Evolutionary conservation across 2,113 vertebrate species (phyloP).

Genomic region (Gallinago media): DNA sequence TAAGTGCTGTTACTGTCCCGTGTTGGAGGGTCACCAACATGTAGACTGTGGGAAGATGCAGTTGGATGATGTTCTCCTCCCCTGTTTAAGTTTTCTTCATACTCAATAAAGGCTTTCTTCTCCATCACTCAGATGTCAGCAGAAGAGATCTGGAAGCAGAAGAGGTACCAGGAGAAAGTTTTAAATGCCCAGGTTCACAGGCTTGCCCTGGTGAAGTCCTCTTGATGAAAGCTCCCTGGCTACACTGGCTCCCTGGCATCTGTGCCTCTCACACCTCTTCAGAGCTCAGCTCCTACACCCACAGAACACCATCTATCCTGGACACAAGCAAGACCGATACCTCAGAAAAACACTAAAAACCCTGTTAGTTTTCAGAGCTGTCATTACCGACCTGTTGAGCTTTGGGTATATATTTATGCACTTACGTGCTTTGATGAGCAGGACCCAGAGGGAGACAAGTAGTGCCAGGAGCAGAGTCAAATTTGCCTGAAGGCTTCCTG

Average conservation of each 20-base stretch:
- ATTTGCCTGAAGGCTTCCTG: background rate
- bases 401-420: background rate
- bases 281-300: background rate
- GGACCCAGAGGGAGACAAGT: background rate
- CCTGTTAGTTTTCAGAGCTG: background rate
- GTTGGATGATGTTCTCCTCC: background rate
- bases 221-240: background rate
- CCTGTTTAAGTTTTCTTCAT: background rate
- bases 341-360: background rate
- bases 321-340: background rate
- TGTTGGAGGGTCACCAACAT: background rate
- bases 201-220: background rate
- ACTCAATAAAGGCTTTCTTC: background rate
- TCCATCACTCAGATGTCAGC: background rate
- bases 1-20: background rate
- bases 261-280: background rate
- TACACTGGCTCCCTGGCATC: accelerated
- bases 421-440: background rate
- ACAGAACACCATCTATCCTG: background rate
- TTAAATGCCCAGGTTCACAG: background rate
- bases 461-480: background rate
- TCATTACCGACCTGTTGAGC: background rate
- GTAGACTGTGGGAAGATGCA: background rate
- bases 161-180: background rate
- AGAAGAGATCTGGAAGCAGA: background rate